phyloP scores from a whole-genome alignment of 2,888 invertebrate species.

The Theristus sp. region DNA sequence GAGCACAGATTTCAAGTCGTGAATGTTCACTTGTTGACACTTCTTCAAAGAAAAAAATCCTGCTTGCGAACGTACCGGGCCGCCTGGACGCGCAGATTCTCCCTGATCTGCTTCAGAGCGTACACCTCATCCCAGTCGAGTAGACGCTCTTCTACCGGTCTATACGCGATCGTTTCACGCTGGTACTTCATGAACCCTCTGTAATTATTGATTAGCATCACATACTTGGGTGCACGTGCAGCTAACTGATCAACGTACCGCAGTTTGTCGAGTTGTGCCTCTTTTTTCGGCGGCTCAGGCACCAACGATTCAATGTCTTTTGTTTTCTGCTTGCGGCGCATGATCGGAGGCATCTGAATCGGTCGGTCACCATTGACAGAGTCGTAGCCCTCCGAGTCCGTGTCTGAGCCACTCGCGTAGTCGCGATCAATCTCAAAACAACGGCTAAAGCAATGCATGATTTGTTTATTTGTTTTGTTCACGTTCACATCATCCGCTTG shows the following conservation, averaged over 20 bases:
- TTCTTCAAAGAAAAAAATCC: too few species aligned
- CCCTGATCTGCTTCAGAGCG: conserved; percentile 58
- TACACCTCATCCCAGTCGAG: conserved; percentile 96
- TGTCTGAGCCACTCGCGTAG: neutral
- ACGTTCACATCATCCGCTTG: too few species aligned
- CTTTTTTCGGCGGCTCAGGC: conserved; percentile 14
- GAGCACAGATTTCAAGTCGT: too few species aligned
- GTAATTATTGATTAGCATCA: conserved; percentile 13
- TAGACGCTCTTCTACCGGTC: conserved; percentile 59
- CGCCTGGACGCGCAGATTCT: conserved; percentile 66
- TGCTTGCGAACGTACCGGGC: conserved; percentile 48
- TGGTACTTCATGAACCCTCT: conserved; percentile 91
- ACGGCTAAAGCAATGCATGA: too few species aligned
- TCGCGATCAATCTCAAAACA: too few species aligned
- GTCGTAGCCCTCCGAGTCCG: conserved; percentile 6
- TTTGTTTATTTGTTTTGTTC: too few species aligned
- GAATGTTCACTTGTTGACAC: too few species aligned
- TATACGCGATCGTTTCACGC: conserved; percentile 65
- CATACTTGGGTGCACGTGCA: too few species aligned
- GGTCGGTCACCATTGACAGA: neutral
- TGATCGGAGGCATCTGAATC: neutral
- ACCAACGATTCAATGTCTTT: conserved; percentile 23
- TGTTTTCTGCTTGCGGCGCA: neutral
- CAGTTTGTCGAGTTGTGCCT: conserved; percentile 24
- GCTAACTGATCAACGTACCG: conserved; percentile 9